A percentile compares a stretch with the other conserved stretches of the same genome.
Evolutionary conservation across 2,888 invertebrate genomes (phyloP).

Genomic region (Hecatera dysodea): DNA sequence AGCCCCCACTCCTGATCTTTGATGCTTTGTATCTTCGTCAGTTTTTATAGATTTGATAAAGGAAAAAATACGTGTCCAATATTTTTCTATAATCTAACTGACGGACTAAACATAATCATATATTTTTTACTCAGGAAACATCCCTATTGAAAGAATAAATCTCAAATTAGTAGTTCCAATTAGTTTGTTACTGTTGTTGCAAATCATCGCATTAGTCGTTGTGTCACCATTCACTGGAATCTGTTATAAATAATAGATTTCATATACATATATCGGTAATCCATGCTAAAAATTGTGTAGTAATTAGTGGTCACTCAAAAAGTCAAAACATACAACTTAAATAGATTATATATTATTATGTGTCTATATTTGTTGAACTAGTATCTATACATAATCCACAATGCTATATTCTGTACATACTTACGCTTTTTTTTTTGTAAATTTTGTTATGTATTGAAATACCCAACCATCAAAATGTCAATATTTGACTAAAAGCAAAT

Average conservation of each 20-base stretch:
- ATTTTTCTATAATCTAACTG: too few species aligned
- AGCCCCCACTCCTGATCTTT: too few species aligned
- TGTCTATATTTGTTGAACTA: conserved; percentile 10
- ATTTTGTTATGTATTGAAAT: conserved; percentile 1
- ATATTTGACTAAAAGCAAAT: conserved; percentile 44
- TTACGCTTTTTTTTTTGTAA: conserved; percentile 4
- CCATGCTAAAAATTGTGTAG: conserved; percentile 47
- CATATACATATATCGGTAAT: not conserved
- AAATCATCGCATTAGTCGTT: conserved; percentile 33
- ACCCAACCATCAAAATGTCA: not conserved
- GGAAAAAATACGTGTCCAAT: too few species aligned
- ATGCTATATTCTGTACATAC: conserved; percentile 23
- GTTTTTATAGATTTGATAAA: too few species aligned
- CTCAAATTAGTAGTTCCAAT: conserved; percentile 6
- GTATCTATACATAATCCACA: conserved; percentile 12
- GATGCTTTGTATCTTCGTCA: too few species aligned
- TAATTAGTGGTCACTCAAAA: conserved; percentile 48
- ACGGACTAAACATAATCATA: too few species aligned
- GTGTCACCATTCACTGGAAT: conserved; percentile 23
- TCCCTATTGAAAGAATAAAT: not conserved
- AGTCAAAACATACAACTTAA: conserved; percentile 40
- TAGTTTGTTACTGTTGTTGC: conserved; percentile 12
- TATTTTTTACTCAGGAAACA: too few species aligned
- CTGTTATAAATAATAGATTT: conserved; percentile 18
- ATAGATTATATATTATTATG: conserved; percentile 6